These are phyloP conservation scores for Myotis yumanensis DNA, from an alignment of 2,113 vertebrate species.

Conservation along the genomic window DNA sequence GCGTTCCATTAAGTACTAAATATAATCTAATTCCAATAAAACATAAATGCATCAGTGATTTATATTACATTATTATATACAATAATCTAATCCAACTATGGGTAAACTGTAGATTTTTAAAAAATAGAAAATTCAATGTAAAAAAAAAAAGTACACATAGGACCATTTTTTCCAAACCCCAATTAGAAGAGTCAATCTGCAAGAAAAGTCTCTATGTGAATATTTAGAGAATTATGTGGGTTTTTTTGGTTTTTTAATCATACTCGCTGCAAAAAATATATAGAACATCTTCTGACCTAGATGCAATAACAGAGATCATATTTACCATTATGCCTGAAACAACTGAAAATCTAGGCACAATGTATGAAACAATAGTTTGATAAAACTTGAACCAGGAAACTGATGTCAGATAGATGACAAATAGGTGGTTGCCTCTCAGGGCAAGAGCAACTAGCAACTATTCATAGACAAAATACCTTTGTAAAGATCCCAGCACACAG, in stretches of 20 bases:
- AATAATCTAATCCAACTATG: conserved; percentile 51
- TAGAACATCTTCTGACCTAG: neutral
- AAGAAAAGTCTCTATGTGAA: conserved; percentile 31
- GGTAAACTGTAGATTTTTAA: conserved; percentile 47
- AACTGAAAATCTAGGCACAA: conserved; percentile 38
- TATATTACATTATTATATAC: conserved; percentile 4
- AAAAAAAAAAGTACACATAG: neutral
- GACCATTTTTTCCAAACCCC: neutral
- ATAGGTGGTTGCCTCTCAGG: neutral
- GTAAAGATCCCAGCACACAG: neutral
- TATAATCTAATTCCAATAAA: conserved; percentile 42
- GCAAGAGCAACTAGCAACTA: neutral
- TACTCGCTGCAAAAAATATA: conserved; percentile 36
- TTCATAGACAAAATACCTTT: neutral
- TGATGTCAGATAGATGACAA: neutral
- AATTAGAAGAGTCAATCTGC: neutral
- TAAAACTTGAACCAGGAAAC: conserved; percentile 6
- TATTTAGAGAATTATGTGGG: neutral
- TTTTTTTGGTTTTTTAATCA: neutral
- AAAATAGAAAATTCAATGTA: neutral
- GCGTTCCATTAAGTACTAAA: conserved; percentile 50
- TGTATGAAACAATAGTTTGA: neutral
- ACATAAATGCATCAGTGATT: conserved; percentile 6
- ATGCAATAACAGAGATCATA: conserved; percentile 20
- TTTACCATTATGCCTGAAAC: neutral